These are phyloP conservation scores for Crossaster papposus DNA, from an alignment of 53 echinoderm and acorn worm genomes.

Conservation along the genomic window DNA sequence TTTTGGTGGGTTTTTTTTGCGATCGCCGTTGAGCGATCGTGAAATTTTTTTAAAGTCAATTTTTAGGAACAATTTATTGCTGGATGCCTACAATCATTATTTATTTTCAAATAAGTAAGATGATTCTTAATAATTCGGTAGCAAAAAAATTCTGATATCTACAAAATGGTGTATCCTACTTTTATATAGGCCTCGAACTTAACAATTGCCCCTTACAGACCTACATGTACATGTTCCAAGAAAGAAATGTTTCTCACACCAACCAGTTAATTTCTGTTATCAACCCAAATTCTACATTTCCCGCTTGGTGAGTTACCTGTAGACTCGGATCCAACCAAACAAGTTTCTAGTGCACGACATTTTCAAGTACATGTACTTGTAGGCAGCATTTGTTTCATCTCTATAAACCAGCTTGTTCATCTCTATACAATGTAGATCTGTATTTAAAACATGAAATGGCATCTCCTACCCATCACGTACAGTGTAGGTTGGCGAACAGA, in stretches of 20 bases:
- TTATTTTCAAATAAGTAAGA: too few species aligned
- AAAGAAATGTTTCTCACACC: neutral
- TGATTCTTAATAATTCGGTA: too few species aligned
- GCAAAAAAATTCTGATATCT: too few species aligned
- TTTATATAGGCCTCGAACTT: too few species aligned
- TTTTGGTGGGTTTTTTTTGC: too few species aligned
- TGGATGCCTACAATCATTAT: too few species aligned
- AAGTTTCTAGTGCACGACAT: neutral
- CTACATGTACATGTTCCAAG: neutral
- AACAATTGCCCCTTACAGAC: too few species aligned
- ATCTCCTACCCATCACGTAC: neutral
- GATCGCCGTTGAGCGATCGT: too few species aligned
- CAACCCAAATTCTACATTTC: constrained; percentile 24
- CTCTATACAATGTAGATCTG: neutral
- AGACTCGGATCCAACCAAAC: neutral
- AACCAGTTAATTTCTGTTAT: neutral
- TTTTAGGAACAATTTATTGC: too few species aligned
- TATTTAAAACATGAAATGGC: neutral
- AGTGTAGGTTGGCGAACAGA: neutral
- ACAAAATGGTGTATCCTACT: too few species aligned
- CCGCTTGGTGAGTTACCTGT: neutral
- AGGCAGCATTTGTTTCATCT: neutral
- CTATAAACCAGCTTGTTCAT: neutral
- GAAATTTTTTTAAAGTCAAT: too few species aligned
- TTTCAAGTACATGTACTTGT: neutral